A percentile compares a stretch with the other conserved stretches of the same genome.
These are phyloP conservation scores for Orthonevra nobilis DNA, from an alignment of 2,888 invertebrate genomes.

Conservation along the genomic window DNA sequence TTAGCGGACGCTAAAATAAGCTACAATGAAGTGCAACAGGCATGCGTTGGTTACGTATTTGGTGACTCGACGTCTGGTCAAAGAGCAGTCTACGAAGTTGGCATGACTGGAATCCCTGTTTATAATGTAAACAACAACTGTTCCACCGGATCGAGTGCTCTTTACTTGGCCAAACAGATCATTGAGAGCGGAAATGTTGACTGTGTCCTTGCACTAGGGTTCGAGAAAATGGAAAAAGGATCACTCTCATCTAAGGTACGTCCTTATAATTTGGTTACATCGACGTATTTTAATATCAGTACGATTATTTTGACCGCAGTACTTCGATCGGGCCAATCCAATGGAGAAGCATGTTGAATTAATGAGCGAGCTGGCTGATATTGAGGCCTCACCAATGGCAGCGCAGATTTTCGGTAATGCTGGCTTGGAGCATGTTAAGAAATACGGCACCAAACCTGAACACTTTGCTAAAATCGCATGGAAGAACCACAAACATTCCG, in stretches of 20 bases:
- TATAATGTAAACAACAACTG: conserved; percentile 99
- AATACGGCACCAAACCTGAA: conserved; percentile 93
- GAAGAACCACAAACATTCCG: conserved; percentile 98
- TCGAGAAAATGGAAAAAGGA: conserved; percentile 98
- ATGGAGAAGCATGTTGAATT: conserved; percentile 92
- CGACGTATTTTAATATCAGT: no score
- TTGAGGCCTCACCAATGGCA: conserved; percentile 91
- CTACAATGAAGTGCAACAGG: conserved; percentile 91
- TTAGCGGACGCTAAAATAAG: conserved; percentile 89
- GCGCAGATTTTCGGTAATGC: conserved; percentile 99
- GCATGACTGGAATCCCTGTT: conserved; percentile 97
- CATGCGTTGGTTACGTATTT: conserved; percentile 95
- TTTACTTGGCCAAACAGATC: conserved; percentile 94
- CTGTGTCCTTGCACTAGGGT: conserved; percentile 95
- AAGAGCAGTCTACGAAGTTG: conserved; percentile 95
- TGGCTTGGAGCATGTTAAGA: conserved; percentile 91
- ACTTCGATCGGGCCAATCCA: conserved; percentile 91
- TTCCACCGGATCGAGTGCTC: conserved; percentile 96
- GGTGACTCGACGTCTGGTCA: conserved; percentile 98
- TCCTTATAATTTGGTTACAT: background rate
- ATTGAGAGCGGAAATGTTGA: conserved; percentile 93
- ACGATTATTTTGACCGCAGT: conserved; percentile 80
- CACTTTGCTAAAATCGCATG: conserved; percentile 98
- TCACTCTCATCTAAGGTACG: conserved; percentile 87
- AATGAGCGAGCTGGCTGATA: conserved; percentile 91